Conservation (phyloP, 2,113 vertebrate species). For the Cryptotis parvus region DNA sequence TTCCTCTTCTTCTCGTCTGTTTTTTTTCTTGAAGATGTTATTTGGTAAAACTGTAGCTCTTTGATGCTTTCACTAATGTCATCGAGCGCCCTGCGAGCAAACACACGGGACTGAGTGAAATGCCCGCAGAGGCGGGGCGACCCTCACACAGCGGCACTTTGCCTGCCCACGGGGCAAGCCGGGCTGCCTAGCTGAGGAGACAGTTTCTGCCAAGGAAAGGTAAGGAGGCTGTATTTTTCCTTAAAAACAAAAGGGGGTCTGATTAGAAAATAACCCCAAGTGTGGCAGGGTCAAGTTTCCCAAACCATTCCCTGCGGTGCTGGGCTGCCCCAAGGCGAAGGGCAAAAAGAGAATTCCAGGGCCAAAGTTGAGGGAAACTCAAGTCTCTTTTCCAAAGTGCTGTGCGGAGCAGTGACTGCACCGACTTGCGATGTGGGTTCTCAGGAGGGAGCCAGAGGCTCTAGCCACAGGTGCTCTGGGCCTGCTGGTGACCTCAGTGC, state of each 20-base stretch:
- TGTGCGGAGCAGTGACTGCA: background rate
- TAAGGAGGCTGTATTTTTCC: background rate
- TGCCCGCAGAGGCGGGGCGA: background rate
- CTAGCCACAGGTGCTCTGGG: too few species aligned
- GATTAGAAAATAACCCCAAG: background rate
- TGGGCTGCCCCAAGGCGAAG: background rate
- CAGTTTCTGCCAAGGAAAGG: background rate
- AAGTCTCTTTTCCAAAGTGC: background rate
- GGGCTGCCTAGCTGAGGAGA: background rate
- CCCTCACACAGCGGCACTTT: background rate
- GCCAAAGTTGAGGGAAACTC: conserved; percentile 49
- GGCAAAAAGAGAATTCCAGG: background rate
- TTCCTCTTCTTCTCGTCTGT: conserved; percentile 91
- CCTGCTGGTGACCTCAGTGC: too few species aligned
- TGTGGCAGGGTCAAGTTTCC: background rate
- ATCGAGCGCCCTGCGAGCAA: conserved; percentile 92
- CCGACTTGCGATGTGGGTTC: background rate
- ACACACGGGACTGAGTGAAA: conserved; percentile 56
- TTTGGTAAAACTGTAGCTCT: conserved; percentile 96
- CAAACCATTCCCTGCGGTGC: background rate
- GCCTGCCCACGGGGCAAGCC: background rate
- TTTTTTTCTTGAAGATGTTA: conserved; percentile 92
- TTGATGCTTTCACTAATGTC: conserved; percentile 98
- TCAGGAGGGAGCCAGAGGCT: background rate
- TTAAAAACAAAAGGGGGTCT: background rate